Percentiles rank a stretch among this genome's conserved stretches.
Evolutionary conservation across 92 coral and sea anemone genomes (phyloP).

Genomic region (Heliopora coerulea): DNA sequence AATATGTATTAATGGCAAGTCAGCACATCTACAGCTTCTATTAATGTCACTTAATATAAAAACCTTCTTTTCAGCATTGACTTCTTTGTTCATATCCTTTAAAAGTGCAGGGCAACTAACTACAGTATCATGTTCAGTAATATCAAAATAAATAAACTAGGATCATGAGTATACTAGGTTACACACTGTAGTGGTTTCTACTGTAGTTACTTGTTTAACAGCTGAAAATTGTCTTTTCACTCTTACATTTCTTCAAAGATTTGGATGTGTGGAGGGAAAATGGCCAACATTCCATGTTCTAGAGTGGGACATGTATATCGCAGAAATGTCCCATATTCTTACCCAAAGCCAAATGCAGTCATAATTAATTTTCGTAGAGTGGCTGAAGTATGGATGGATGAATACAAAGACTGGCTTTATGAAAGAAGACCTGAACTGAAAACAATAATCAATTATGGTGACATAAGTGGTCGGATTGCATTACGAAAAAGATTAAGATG

Average conservation of each 20-base stretch:
- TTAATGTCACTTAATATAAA: no score
- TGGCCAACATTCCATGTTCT: slow-evolving; percentile 95
- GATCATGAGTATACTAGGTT: no score
- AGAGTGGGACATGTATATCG: slow-evolving; percentile 99
- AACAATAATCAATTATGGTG: slow-evolving; percentile 71
- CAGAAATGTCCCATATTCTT: slow-evolving; percentile 90
- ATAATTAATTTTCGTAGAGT: slow-evolving; percentile 86
- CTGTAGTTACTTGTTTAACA: no score
- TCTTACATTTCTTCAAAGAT: slow-evolving; percentile 43
- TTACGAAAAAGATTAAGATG: slow-evolving; percentile 83
- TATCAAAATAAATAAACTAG: neutral
- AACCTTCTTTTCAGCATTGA: no score
- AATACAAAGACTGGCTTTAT: slow-evolving; percentile 93
- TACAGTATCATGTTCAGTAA: no score
- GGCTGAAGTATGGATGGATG: slow-evolving; percentile 99
- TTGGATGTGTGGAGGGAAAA: slow-evolving; percentile 98
- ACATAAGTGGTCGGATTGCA: slow-evolving; percentile 83
- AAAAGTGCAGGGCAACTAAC: no score
- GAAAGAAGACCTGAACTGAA: slow-evolving; percentile 82
- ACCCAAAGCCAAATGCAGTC: slow-evolving; percentile 96
- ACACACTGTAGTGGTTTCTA: no score
- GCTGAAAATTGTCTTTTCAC: neutral
- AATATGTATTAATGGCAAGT: no score
- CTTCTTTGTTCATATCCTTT: no score
- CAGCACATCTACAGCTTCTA: no score